Evolutionary conservation across 2,113 vertebrate genomes (phyloP).

Genomic region (Rhea pennata): DNA sequence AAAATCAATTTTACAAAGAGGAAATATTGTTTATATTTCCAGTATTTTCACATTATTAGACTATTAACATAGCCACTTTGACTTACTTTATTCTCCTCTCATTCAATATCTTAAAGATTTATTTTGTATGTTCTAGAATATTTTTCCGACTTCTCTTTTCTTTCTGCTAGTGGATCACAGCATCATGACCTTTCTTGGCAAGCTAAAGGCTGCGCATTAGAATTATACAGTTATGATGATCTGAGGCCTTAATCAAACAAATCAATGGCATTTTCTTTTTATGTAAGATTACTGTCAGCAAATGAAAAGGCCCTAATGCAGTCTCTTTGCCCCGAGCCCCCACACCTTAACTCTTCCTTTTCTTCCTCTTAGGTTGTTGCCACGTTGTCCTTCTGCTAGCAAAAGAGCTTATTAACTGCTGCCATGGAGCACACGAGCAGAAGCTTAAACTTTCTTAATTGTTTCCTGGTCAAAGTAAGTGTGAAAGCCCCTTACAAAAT

Average conservation of each 20-base stretch:
- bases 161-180: neutral
- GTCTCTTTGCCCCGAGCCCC: neutral
- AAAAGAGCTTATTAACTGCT: neutral
- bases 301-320: neutral
- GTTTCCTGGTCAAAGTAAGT: neutral
- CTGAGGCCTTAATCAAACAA: neutral
- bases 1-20: neutral
- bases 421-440: neutral
- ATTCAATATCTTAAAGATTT: neutral
- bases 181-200: neutral
- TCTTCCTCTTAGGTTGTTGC: neutral
- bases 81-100: neutral
- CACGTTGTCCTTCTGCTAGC: neutral
- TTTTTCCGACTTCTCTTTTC: neutral
- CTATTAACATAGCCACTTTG: rapidly evolving
- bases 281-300: neutral
- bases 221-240: neutral
- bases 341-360: neutral
- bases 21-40: neutral
- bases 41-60: neutral
- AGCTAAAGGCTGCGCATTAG: neutral
- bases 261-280: neutral
- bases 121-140: neutral
- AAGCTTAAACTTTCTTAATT: neutral
- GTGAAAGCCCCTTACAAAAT: neutral